Evolutionary conservation across 64 coral and sea anemone genomes (phyloP), one percentile per base, ranked within the genome.

Genomic region (Catalaphyllia jardinei): DNA sequence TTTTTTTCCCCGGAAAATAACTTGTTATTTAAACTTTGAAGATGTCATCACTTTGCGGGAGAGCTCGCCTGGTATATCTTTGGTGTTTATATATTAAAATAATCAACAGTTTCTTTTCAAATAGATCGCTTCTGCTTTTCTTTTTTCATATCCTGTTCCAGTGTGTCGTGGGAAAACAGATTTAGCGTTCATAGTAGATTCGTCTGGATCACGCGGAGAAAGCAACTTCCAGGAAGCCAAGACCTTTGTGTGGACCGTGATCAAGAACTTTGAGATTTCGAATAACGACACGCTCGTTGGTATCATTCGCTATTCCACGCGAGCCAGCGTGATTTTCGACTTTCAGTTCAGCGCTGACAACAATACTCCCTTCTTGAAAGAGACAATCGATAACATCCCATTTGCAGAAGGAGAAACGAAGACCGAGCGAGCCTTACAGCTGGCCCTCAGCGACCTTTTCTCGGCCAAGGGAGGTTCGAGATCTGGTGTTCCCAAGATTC

Each of bases 171-270:
- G 93, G 27, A 87, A 87, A 55, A 65, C 67, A 60, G 93, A 94
- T 24, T 25, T 94, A 1, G 88, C 75, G 31, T 94, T 94, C 50
- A 86, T 94, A 19, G 29, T 94, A 10, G 93, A 94, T 72, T 81
- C 93, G 7, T 87, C 93, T 7, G 73, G 54, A 51, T 84, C 46
- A 0, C 73, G 80, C 6, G 73, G 87, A 12, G 31, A 71, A 55
- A 24, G 52, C 1, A 82, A 88, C 31, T 94, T 94, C 30, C 71
- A 86, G 33, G 75, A 87, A 91, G 88, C 74, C 18, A 94, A 94
- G 22, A 39, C 42, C 22, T 94, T 94, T 73, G 89, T 94, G 24
- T 94, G 93, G 87, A 80, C 73, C n/a, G 87, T 94, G 18, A 69
- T 89, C 79, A 14, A 57, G 33, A 79, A 86, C 52, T 89, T 89